Conservation (phyloP, 2,888 invertebrate genomes). For the Acrobasis consociella region DNA sequence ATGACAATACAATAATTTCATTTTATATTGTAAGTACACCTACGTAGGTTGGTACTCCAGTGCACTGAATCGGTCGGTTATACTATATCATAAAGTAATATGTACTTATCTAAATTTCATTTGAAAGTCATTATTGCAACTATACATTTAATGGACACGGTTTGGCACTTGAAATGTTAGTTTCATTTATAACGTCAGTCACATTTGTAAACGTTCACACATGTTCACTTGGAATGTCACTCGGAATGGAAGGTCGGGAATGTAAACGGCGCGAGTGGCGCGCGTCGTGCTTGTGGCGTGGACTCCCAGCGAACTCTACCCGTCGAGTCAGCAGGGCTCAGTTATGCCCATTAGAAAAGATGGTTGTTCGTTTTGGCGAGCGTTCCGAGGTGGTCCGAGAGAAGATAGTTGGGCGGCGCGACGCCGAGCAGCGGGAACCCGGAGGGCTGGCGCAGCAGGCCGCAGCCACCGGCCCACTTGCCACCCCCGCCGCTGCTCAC, state of each 20-base stretch:
- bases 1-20: slow-evolving; percentile 36
- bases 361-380: slow-evolving; percentile 84
- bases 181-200: slow-evolving; percentile 42
- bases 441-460: slow-evolving; percentile 84
- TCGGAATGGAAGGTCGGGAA: slow-evolving; percentile 33
- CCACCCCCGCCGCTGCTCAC: slow-evolving; percentile 67
- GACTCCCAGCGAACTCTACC: slow-evolving; percentile 21
- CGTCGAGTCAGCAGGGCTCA: slow-evolving; percentile 42
- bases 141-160: slow-evolving; percentile 69
- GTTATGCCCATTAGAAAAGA: slow-evolving; percentile 82
- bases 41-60: slow-evolving; percentile 36
- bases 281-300: slow-evolving; percentile 22
- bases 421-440: slow-evolving; percentile 84
- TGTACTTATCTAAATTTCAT: slow-evolving; percentile 6
- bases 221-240: slow-evolving; percentile 33
- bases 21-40: slow-evolving; percentile 50
- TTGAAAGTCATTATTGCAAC: slow-evolving; percentile 54
- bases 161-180: slow-evolving; percentile 65
- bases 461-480: slow-evolving; percentile 84
- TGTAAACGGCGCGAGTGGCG: slow-evolving; percentile 26
- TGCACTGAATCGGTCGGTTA: slow-evolving; percentile 37
- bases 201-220: slow-evolving; percentile 40
- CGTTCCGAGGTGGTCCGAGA: slow-evolving; percentile 84
- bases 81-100: not conserved
- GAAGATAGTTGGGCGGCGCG: slow-evolving; percentile 83